Evolutionary conservation across 30 jellyfish, hydroid and myxozoan species (phyloP), one percentile per base, ranked within the genome.

Genomic region (Chrysaora quinquecirrha): DNA sequence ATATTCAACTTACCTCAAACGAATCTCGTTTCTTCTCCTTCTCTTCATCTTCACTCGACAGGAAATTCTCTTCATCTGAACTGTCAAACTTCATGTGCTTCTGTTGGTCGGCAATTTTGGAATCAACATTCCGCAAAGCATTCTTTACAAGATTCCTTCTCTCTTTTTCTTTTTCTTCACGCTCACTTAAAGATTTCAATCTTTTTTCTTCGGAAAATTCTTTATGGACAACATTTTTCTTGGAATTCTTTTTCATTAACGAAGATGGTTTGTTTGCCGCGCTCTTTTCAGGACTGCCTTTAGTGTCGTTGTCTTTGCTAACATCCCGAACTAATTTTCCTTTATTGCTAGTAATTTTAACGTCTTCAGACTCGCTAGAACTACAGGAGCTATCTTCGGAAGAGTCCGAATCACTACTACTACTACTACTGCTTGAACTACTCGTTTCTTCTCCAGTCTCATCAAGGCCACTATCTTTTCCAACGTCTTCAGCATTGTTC

Each of bases 71-170:
- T 4, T 31, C 82, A 34, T 43, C 82, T 9, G 54, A 0, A 70
- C 82, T 38, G 20, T 70, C 66, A 70, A 70, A 47, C 43, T 70
- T 38, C 34, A 31, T 75, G 27, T 27, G 52, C 21, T 32, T 32
- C 68, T 16, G 28, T 24, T 67, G n/a, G 68, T 52, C 68, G 9
- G 9, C 28, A 10, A 3, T 52, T 24, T 52, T 52, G 12, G n/a
- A n/a, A 64, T 89, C 93, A n/a, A 80, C 73, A 24, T 48, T 71
- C 27, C 65, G 63, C 48, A 89, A 61, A 9, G 97, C 95, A 19
- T 19, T 74, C 63, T 64, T 72, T 0, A 89, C 87, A 3, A 64
- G 63, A 64, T 49, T 73, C 73, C 61, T 82, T 29, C 75, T 38
- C 34, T 81, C 76, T 22, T 19, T 48, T 28, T 60, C 83, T 20